These are phyloP conservation scores for Heliornis fulica DNA, from an alignment of 2,113 vertebrate species.

Conservation along the genomic window DNA sequence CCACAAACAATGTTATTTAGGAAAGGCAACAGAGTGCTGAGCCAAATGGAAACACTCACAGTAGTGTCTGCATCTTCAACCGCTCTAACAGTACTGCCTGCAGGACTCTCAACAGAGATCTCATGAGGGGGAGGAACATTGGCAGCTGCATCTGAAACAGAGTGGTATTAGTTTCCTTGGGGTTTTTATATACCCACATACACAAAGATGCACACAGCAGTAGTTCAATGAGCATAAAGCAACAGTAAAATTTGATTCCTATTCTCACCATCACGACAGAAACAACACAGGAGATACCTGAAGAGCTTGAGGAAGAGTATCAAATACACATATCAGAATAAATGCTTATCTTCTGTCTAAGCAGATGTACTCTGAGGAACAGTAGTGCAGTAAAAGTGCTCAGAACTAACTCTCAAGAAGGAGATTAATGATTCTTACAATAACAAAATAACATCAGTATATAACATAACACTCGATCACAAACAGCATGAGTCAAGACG, in stretches of 20 bases:
- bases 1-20: background rate
- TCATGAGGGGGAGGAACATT: conserved; percentile 54
- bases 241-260: background rate
- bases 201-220: background rate
- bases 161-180: background rate
- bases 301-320: background rate
- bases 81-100: background rate
- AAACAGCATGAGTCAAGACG: background rate
- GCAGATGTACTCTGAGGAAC: background rate
- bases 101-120: conserved; percentile 39
- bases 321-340: background rate
- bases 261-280: background rate
- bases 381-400: background rate
- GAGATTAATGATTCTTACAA: background rate
- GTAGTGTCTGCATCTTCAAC: conserved; percentile 28
- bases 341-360: background rate
- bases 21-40: background rate
- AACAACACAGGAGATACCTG: background rate
- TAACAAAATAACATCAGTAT: background rate
- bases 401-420: background rate
- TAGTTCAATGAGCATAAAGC: background rate
- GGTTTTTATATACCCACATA: background rate
- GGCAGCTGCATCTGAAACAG: conserved; percentile 63
- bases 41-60: conserved; percentile 45
- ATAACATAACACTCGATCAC: background rate